These are phyloP conservation scores for Calliopum simillimum DNA, from an alignment of 2,888 invertebrate genomes.

Conservation along the genomic window DNA sequence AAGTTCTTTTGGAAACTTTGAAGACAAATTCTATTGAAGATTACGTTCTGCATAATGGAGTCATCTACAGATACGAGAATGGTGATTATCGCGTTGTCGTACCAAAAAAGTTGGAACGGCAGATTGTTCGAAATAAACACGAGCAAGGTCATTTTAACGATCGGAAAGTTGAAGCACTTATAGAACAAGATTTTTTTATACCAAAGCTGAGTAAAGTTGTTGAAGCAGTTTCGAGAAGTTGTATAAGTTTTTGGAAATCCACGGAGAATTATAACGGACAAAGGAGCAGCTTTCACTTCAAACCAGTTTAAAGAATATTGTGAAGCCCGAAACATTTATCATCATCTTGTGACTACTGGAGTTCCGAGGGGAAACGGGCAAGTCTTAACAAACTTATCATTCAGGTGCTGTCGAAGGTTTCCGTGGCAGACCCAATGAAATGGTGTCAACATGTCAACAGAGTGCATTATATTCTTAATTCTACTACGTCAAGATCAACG, in stretches of 20 bases:
- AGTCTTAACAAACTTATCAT: background rate
- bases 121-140: conserved; percentile 33
- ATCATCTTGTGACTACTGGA: conserved; percentile 27
- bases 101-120: conserved; percentile 34
- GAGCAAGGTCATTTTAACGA: conserved; percentile 6
- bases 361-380: conserved; percentile 25
- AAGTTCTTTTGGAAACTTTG: conserved; percentile 27
- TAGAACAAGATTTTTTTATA: background rate
- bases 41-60: conserved; percentile 30
- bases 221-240: conserved; percentile 7
- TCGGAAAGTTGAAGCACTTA: background rate
- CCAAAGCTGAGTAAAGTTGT: background rate
- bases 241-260: conserved; percentile 29
- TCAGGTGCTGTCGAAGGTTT: background rate
- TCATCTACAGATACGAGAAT: conserved; percentile 33
- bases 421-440: background rate
- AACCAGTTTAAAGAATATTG: conserved; percentile 18
- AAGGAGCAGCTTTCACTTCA: conserved; percentile 28
- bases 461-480: background rate
- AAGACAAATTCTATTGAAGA: conserved; percentile 27
- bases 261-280: conserved; percentile 31
- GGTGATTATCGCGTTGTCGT: conserved; percentile 36
- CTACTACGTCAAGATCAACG: too few relatives aligned
- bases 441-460: background rate
- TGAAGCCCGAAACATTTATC: conserved; percentile 3